Base-by-base conservation (phyloP, 2,888 invertebrate species). In the Zaprionus lineosus region DNA sequence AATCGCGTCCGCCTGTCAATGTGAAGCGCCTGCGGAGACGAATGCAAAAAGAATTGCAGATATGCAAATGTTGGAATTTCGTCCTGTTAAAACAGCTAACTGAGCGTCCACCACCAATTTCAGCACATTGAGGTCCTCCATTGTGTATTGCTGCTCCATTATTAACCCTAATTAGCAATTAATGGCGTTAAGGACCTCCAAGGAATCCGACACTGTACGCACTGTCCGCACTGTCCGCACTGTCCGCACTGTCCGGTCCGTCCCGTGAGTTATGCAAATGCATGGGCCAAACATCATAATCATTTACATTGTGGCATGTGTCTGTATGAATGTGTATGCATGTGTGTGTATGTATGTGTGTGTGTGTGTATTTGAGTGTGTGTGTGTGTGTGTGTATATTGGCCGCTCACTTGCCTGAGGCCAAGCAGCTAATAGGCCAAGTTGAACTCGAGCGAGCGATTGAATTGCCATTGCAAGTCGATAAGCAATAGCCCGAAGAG, bases 101-200 rank as follows among this genome's bases (percentile, higher is more conserved):
- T 36, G 29, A 47, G 44, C 28, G 47, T 16, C 14, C 26, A 14
- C 18, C 21, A n/a, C n/a, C n/a, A n/a, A n/a, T n/a, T n/a, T n/a
- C n/a, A n/a, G n/a, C n/a, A n/a, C n/a, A n/a, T n/a, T n/a, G n/a
- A n/a, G n/a, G 28, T 52, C 34, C 40, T 31, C 26, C 50, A 34
- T 47, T 43, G 16, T 18, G 21, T 44, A 52, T 29, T 57, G 47
- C 40, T 57, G 64, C 52, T 50, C 53, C 37, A 68, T 81, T 74
- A 84, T 84, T 82, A 82, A 70, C 78, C 71, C 67, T 74, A 78
- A 78, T 84, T 84, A 84, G 46, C 50, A 50, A 57, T 62, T 71
- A 62, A 74, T 71, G 64, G 31, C 60, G 34, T 58, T 40, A 31
- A 19, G 39, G 12, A 43, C 24, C 26, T 26, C 8, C n/a, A n/a